These are phyloP conservation scores for Euwallacea similis DNA, from an alignment of 1,140 invertebrate genomes.

Conservation along the genomic window DNA sequence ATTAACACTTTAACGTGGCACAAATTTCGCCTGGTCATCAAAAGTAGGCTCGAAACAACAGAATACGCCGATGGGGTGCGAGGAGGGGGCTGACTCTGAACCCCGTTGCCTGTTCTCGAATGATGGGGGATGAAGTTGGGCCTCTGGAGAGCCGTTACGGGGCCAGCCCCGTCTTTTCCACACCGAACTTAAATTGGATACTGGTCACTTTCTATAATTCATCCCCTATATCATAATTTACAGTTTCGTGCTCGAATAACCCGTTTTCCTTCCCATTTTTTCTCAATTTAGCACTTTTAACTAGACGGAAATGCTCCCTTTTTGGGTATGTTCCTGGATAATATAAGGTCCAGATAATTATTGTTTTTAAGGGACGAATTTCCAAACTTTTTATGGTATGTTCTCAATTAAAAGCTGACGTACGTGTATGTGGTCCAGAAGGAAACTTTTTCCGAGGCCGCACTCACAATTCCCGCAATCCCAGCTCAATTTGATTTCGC, in stretches of 20 bases:
- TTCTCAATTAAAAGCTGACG: neutral
- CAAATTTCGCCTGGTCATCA: slow-evolving; percentile 16
- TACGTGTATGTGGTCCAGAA: slow-evolving; percentile 14
- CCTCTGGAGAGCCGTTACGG: slow-evolving; percentile 52
- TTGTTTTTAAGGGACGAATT: too few relatives aligned
- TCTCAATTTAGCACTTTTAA: slow-evolving; percentile 27
- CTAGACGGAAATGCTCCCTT: too few relatives aligned
- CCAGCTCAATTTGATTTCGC: slow-evolving; percentile 53
- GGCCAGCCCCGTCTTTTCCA: slow-evolving; percentile 51
- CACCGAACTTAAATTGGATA: slow-evolving; percentile 55
- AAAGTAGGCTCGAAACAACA: slow-evolving; percentile 17
- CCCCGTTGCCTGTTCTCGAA: slow-evolving; percentile 23
- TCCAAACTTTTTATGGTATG: neutral
- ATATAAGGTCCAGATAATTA: too few relatives aligned
- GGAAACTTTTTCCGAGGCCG: slow-evolving; percentile 46
- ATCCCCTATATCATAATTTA: slow-evolving; percentile 54
- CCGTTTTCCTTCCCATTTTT: slow-evolving; percentile 37
- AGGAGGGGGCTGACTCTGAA: slow-evolving; percentile 14
- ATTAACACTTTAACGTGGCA: slow-evolving; percentile 15
- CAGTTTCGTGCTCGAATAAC: slow-evolving; percentile 42
- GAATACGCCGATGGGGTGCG: slow-evolving; percentile 9
- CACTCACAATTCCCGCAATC: slow-evolving; percentile 37
- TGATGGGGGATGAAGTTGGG: slow-evolving; percentile 49
- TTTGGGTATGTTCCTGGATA: too few relatives aligned
- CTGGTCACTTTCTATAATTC: slow-evolving; percentile 56